These are phyloP conservation scores for Antrozous pallidus DNA, from an alignment of 2,797 vertebrate genomes.

Conservation along the genomic window DNA sequence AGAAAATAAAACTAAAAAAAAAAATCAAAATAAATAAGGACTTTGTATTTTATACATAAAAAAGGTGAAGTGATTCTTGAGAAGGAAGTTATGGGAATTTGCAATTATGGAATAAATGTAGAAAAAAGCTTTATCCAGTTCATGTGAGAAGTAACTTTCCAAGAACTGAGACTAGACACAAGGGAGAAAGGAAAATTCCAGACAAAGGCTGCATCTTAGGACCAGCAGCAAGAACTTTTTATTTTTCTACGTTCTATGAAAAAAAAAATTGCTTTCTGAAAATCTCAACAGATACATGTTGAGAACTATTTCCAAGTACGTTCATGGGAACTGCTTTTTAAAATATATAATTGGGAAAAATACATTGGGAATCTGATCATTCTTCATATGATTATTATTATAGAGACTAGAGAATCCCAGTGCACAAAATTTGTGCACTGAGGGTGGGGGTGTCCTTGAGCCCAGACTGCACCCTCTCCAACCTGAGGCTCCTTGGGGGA, in stretches of 20 bases:
- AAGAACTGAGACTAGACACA: not conserved
- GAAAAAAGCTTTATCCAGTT: not conserved
- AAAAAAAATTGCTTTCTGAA: not conserved
- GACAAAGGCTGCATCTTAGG: not conserved
- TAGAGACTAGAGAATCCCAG: not conserved
- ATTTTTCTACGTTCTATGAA: conserved; percentile 15
- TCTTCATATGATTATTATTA: not conserved
- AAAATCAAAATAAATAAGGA: not conserved
- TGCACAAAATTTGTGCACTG: no score
- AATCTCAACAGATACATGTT: not conserved
- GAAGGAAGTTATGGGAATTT: not conserved
- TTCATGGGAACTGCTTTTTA: conserved; percentile 22
- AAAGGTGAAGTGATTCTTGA: not conserved
- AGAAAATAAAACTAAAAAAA: not conserved
- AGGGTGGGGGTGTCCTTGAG: no score
- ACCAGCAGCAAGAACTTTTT: not conserved
- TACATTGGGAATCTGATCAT: not conserved
- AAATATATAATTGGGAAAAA: not conserved
- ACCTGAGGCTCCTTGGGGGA: no score
- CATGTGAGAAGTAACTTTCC: not conserved
- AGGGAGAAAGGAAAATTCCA: not conserved
- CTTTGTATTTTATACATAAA: not conserved
- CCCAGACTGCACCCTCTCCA: no score
- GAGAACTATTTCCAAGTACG: not conserved
- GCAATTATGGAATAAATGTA: not conserved